These are phyloP conservation scores for Hylia prasina DNA, from an alignment of 2,113 vertebrate genomes.

Conservation along the genomic window DNA sequence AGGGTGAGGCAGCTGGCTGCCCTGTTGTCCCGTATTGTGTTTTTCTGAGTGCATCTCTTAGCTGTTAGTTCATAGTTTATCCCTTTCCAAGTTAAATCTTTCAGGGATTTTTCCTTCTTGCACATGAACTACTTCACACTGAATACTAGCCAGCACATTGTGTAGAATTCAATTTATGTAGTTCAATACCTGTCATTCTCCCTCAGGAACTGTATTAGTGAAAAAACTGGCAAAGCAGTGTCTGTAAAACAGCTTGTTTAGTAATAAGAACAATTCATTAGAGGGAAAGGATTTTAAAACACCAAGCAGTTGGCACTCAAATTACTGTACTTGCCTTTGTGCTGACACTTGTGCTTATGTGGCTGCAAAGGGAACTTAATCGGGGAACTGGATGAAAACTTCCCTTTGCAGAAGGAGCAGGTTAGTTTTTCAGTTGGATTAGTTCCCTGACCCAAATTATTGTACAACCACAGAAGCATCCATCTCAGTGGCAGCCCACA, in stretches of 20 bases:
- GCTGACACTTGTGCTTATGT: conserved; percentile 24
- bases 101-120: not conserved
- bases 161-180: not conserved
- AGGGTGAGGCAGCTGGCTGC: not conserved
- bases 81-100: not conserved
- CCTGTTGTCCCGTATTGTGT: not conserved
- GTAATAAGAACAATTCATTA: conserved; percentile 5
- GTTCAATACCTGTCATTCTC: not conserved
- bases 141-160: not conserved
- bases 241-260: not conserved
- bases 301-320: not conserved
- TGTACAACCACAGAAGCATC: not conserved
- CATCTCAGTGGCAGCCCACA: not conserved
- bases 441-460: conserved; percentile 39
- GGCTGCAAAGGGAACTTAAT: not conserved
- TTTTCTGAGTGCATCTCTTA: not conserved
- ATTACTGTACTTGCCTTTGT: conserved; percentile 24
- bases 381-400: conserved; percentile 1
- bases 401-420: not conserved
- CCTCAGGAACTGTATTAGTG: not conserved
- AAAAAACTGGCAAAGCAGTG: not conserved
- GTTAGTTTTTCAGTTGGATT: conserved; percentile 18
- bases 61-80: not conserved
- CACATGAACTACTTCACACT: not conserved
- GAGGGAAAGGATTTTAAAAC: conserved; percentile 1